A percentile compares a stretch with the other conserved stretches of the same genome.
These are phyloP conservation scores for Clarias macrocephalus DNA, from an alignment of 2,113 vertebrate genomes.

Conservation along the genomic window DNA sequence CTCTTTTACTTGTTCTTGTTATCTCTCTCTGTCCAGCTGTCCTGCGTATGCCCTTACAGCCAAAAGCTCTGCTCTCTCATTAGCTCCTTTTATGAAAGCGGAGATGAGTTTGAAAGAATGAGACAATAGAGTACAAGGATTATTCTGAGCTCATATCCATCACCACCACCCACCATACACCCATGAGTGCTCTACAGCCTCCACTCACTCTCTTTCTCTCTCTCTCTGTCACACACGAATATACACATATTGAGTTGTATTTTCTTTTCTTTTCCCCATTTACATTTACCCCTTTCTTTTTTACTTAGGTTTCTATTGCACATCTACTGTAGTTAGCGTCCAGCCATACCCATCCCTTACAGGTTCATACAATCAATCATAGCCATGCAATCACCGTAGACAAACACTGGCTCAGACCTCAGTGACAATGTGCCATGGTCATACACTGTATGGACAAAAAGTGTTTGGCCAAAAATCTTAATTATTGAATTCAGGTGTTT, in stretches of 20 bases:
- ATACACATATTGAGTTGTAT: not conserved
- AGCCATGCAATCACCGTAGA: not conserved
- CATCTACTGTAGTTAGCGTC: not conserved
- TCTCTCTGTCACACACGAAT: not conserved
- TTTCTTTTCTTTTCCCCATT: not conserved
- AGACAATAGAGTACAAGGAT: conserved; percentile 70
- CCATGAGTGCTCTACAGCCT: conserved; percentile 28
- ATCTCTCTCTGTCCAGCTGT: conserved; percentile 60
- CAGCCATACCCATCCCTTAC: not conserved
- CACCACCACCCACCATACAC: conserved; percentile 21
- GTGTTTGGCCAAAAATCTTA: too few species aligned
- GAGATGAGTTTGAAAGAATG: conserved; percentile 70
- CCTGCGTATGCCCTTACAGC: conserved; percentile 58
- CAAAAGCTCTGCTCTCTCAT: conserved; percentile 70
- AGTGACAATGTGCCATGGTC: too few species aligned
- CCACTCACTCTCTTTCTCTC: conserved; percentile 33
- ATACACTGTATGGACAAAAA: too few species aligned
- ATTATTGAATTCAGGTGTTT: too few species aligned
- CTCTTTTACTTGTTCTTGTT: conserved; percentile 49
- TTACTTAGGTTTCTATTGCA: not conserved
- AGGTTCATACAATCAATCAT: not conserved
- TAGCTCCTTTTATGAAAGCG: conserved; percentile 66
- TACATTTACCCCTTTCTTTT: not conserved
- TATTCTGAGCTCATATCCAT: conserved; percentile 61
- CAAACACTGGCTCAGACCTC: not conserved